A percentile compares a stretch with the other conserved stretches of the same genome.
Evolutionary conservation across 2,113 vertebrate genomes (phyloP).

Genomic region (Corythaixoides concolor): DNA sequence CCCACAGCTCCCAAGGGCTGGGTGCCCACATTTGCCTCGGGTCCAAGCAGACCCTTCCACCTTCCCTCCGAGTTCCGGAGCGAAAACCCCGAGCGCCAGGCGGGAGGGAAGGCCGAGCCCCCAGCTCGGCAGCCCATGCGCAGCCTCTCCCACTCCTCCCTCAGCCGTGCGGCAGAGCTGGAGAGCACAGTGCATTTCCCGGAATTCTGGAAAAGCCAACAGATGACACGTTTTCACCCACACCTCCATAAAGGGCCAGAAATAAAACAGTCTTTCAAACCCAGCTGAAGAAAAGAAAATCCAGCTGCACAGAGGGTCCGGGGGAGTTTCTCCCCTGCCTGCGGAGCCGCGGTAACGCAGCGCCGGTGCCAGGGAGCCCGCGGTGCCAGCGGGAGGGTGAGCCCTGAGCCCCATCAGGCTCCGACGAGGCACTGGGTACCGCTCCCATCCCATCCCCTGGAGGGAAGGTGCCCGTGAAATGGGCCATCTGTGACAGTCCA

Average conservation of each 20-base stretch:
- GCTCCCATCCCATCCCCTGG: background rate
- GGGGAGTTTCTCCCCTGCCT: background rate
- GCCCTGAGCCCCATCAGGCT: background rate
- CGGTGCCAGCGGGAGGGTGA: background rate
- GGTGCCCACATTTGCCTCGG: background rate
- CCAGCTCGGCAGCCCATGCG: background rate
- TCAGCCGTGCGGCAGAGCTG: background rate
- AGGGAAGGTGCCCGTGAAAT: background rate
- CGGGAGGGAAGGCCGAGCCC: background rate
- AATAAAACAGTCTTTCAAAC: slow-evolving; percentile 39
- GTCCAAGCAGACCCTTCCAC: background rate
- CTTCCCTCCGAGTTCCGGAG: background rate
- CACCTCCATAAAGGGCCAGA: slow-evolving; percentile 49
- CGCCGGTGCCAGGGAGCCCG: background rate
- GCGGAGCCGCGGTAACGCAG: rapidly evolving
- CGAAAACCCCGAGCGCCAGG: background rate
- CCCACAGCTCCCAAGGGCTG: background rate
- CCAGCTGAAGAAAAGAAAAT: background rate
- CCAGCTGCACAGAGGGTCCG: slow-evolving; percentile 1
- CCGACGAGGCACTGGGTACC: too few species aligned
- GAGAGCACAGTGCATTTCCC: slow-evolving; percentile 11
- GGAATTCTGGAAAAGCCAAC: slow-evolving; percentile 42
- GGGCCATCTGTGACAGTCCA: background rate
- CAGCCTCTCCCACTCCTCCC: background rate
- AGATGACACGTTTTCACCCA: slow-evolving; percentile 48